A percentile compares a stretch with the other conserved stretches of the same genome.
phyloP scores from a whole-genome alignment of 2,797 vertebrate genomes.

The Macrochelys suwanniensis region DNA sequence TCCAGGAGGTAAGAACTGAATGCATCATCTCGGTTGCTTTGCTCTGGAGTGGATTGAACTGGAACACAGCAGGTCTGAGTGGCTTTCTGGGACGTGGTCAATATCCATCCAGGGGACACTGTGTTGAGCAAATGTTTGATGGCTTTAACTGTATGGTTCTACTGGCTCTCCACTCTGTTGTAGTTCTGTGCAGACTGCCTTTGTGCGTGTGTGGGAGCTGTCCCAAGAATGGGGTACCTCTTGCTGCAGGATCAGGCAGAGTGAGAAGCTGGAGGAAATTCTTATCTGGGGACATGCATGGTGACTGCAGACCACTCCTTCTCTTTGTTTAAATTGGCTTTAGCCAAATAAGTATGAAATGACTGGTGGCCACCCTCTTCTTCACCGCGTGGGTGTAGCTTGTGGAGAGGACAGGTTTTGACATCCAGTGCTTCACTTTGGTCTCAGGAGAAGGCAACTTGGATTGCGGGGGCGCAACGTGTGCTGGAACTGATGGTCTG shows the following conservation, averaged over 20 bases:
- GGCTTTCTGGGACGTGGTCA: neutral
- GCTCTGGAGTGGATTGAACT: neutral
- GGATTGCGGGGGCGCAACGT: neutral
- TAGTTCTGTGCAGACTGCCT: neutral
- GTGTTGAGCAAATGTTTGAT: neutral
- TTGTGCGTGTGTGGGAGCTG: neutral
- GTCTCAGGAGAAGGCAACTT: neutral
- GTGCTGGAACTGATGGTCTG: neutral
- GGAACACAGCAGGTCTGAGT: neutral
- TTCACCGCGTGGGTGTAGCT: neutral
- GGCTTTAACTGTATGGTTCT: neutral
- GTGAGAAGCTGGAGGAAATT: neutral
- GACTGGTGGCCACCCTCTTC: neutral
- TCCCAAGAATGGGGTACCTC: neutral
- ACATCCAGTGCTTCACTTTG: neutral
- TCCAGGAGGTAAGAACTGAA: slow-evolving; percentile 87
- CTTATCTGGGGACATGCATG: neutral
- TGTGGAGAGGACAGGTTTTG: neutral
- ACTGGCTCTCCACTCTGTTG: neutral
- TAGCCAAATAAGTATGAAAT: neutral
- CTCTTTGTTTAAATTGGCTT: neutral
- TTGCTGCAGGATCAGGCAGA: neutral
- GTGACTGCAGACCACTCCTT: neutral
- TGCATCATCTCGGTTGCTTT: neutral
- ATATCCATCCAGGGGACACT: neutral